phyloP scores from a whole-genome alignment of 2,888 invertebrate species.

The Incurvaria masculella region DNA sequence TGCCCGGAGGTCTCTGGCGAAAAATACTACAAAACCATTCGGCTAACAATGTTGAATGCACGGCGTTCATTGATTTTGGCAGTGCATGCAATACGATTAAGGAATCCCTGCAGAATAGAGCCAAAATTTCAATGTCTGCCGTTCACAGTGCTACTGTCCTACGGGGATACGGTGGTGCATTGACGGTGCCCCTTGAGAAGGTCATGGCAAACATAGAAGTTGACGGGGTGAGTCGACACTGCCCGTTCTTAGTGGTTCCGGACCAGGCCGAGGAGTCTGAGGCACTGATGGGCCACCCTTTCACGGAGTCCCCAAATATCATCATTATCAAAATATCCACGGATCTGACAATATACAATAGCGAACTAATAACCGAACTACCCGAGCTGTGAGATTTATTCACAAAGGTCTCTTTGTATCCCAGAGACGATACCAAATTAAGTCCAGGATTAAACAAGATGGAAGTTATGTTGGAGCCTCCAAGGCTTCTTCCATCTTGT shows the following conservation, averaged over 20 bases:
- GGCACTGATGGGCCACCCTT: neutral
- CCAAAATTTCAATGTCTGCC: no score
- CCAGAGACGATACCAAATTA: neutral
- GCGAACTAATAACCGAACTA: neutral
- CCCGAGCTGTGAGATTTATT: neutral
- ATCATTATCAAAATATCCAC: neutral
- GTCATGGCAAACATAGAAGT: neutral
- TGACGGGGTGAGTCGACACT: neutral
- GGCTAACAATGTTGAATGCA: no score
- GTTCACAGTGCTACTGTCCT: no score
- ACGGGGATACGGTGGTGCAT: neutral
- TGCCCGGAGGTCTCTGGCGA: no score
- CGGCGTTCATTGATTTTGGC: no score
- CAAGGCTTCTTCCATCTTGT: no score
- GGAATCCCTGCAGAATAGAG: no score
- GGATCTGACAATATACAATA: neutral
- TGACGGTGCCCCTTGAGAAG: neutral
- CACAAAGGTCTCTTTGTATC: no score
- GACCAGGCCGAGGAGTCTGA: neutral
- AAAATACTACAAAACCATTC: no score
- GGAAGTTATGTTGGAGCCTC: neutral
- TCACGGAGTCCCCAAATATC: neutral
- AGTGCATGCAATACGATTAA: no score
- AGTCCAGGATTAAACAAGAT: neutral
- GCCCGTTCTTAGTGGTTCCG: neutral